Evolutionary conservation across 1,140 invertebrate species (phyloP), one percentile per base, ranked within the genome.

Genomic region (Nymphalis io): DNA sequence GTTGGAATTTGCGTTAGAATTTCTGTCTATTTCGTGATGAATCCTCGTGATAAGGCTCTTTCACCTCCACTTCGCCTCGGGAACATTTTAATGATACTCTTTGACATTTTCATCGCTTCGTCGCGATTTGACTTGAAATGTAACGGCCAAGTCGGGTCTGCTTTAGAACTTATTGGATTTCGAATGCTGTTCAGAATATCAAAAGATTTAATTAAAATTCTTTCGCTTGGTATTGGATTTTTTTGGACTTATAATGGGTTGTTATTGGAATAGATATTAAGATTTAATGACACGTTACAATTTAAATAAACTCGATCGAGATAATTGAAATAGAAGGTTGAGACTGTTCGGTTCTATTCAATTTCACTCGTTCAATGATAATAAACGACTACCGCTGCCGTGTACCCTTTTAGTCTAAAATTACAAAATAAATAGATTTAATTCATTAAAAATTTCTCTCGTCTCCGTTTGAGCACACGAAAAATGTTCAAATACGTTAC

Each of bases 41-140:
- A 65, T 57, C 51, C 23, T 42, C 15, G 33, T 33, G 62, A 65
- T 65, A 65, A 65, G 20, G 27, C 62, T 39, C 51, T 57, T 42
- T 57, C 46, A 42, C 51, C 60, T 39, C 60, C 27, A 38, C 33
- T 71, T 51, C 46, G 51, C 62, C 46, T 44, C 8, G 39, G 51
- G 70, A 39, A 72, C 46, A 55, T 72, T 72, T 63, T 68, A 72
- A 72, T 72, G 70, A 72, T 68, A 62, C 65, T 55, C 70, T 72
- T 72, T 68, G 70, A 68, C 65, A 67, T 63, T 68, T 57, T 18
- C 65, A 53, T 59, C 58, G 63, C 62, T 63, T 60, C 38, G 58
- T 40, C 70, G 20, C 57, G 60, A 67, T 55, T 66, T 44, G 62
- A 71, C 42, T 66, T 67, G 63, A 67, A 72, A 70, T 40, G 60